Conservation (phyloP, 1,140 invertebrate species). For the Pseudomyrmex dendroicus region DNA sequence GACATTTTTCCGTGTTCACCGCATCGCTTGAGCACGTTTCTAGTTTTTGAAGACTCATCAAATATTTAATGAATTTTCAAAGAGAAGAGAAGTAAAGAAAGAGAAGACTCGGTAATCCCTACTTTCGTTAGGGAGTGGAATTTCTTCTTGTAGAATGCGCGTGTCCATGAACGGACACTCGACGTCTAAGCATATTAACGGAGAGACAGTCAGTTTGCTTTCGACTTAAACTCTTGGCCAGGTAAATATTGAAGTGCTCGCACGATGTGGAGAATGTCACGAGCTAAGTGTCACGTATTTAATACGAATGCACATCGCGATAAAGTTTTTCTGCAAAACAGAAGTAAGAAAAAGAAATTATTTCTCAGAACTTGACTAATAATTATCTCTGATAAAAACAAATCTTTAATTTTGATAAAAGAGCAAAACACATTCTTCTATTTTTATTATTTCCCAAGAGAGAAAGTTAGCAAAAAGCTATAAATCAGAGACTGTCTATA, state of each 20-base stretch:
- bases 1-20: background rate
- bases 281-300: conserved; percentile 34
- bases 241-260: conserved; percentile 68
- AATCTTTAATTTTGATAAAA: background rate
- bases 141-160: conserved; percentile 43
- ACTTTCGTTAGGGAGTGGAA: conserved; percentile 49
- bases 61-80: conserved; percentile 60
- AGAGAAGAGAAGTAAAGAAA: conserved; percentile 13
- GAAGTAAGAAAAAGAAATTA: background rate
- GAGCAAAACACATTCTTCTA: background rate
- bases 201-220: conserved; percentile 44
- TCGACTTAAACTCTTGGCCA: conserved; percentile 45
- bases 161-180: conserved; percentile 44
- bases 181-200: conserved; percentile 47
- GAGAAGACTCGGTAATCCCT: conserved; percentile 45
- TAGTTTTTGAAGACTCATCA: background rate
- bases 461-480: background rate
- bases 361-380: background rate
- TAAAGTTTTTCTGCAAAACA: background rate
- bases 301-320: background rate
- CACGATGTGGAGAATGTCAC: conserved; percentile 27
- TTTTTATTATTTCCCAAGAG: too few relatives aligned
- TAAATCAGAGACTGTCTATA: background rate
- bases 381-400: background rate
- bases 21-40: conserved; percentile 8